Percentiles rank a stretch among this genome's conserved stretches.
Conservation (phyloP, 2,113 vertebrate genomes). For the Empidonax alnorum region DNA sequence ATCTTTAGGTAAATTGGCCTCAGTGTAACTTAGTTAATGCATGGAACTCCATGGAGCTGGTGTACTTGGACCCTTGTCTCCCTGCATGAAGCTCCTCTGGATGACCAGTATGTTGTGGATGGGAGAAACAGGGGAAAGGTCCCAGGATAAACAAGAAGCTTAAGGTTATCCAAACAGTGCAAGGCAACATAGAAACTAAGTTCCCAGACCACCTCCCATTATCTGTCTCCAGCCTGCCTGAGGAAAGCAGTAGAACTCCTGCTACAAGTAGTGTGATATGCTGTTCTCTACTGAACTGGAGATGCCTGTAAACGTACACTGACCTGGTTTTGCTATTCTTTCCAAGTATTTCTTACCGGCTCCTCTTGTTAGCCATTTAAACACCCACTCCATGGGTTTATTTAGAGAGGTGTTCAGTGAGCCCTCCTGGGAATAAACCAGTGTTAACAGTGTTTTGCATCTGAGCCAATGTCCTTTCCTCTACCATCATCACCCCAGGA, state of each 20-base stretch:
- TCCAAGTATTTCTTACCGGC: background rate
- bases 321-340: background rate
- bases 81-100: accelerated
- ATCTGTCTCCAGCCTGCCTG: background rate
- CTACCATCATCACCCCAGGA: background rate
- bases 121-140: background rate
- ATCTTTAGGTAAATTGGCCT: background rate
- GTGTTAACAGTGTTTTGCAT: background rate
- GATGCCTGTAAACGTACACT: background rate
- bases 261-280: accelerated
- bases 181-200: background rate
- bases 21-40: background rate
- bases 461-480: background rate
- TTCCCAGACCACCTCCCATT: background rate
- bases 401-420: background rate
- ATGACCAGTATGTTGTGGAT: background rate
- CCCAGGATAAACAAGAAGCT: background rate
- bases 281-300: background rate
- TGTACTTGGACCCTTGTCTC: background rate
- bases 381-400: accelerated
- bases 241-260: background rate
- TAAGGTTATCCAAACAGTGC: background rate
- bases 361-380: background rate
- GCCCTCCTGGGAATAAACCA: background rate
- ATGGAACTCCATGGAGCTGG: background rate